These are phyloP conservation scores for Halcyon badia DNA, from an alignment of 2,797 vertebrate genomes.

Conservation along the genomic window DNA sequence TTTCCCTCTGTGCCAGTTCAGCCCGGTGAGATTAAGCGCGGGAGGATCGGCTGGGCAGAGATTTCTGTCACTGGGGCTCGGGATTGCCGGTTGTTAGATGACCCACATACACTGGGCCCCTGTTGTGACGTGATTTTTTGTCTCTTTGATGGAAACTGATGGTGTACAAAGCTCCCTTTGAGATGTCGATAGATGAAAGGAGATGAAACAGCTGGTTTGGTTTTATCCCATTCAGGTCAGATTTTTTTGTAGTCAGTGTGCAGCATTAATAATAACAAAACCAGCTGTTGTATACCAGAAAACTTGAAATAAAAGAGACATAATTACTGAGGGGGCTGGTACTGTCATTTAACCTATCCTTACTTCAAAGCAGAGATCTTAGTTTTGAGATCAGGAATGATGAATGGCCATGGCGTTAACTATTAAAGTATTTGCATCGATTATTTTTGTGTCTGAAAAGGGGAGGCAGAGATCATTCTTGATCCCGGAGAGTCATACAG, in stretches of 20 bases:
- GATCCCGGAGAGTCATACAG: not conserved
- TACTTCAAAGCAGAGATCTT: constrained; percentile 52
- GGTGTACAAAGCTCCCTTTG: constrained; percentile 48
- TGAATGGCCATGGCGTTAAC: constrained; percentile 30
- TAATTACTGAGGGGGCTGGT: constrained; percentile 24
- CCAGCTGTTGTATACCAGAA: constrained; percentile 53
- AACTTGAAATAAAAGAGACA: not conserved
- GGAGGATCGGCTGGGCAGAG: constrained; percentile 16
- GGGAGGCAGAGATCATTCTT: not conserved
- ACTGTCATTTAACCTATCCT: constrained; percentile 45
- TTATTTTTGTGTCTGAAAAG: constrained; percentile 31
- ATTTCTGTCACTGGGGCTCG: not conserved
- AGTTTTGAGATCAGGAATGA: constrained; percentile 58
- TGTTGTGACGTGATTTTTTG: constrained; percentile 26
- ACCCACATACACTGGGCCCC: constrained; percentile 61
- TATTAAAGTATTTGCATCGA: constrained; percentile 65
- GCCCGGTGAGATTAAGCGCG: not conserved
- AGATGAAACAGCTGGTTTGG: constrained; percentile 61
- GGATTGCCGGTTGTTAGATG: constrained; percentile 15
- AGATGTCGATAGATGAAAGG: constrained; percentile 55
- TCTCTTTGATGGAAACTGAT: constrained; percentile 11
- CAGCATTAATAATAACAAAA: constrained; percentile 57
- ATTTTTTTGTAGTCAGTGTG: constrained; percentile 33
- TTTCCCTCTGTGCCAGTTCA: not conserved
- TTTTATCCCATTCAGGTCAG: constrained; percentile 64